These are phyloP conservation scores for Orbicella faveolata DNA, from an alignment of 64 coral and sea anemone species.

Conservation along the genomic window DNA sequence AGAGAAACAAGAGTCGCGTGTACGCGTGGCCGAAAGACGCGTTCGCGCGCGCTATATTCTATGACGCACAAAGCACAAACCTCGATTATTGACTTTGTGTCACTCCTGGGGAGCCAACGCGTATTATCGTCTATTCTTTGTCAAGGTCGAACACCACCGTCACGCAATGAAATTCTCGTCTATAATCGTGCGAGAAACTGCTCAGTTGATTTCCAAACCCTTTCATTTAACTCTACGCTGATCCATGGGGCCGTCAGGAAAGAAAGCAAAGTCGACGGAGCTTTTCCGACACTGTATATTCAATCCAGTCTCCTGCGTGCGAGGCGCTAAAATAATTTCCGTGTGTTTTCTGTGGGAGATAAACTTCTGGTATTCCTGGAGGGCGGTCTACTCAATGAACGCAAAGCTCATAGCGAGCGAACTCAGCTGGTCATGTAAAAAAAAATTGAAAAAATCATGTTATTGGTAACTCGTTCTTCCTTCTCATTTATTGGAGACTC, in stretches of 20 bases:
- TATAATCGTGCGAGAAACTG: not conserved
- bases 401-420: constrained; percentile 7
- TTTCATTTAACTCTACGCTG: too few relatives aligned
- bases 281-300: not conserved
- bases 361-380: constrained; percentile 53
- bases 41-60: not conserved
- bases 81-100: constrained; percentile 33
- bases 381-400: constrained; percentile 36
- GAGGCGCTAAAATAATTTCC: constrained; percentile 24
- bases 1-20: not conserved
- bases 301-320: constrained; percentile 20
- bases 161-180: constrained; percentile 26
- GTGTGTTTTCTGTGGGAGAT: constrained; percentile 44
- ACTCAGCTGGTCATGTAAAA: constrained; percentile 18
- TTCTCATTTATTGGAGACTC: not conserved
- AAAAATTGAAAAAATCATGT: not conserved
- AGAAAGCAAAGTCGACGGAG: not conserved
- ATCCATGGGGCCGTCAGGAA: not conserved
- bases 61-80: constrained; percentile 25
- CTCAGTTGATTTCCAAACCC: constrained; percentile 1
- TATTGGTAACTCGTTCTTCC: not conserved
- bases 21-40: constrained; percentile 16
- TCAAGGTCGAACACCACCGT: constrained; percentile 38
- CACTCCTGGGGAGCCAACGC: constrained; percentile 36
- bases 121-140: constrained; percentile 38